Base-by-base conservation (phyloP, 92 coral and sea anemone genomes). In the Isaurus tuberculatus region DNA sequence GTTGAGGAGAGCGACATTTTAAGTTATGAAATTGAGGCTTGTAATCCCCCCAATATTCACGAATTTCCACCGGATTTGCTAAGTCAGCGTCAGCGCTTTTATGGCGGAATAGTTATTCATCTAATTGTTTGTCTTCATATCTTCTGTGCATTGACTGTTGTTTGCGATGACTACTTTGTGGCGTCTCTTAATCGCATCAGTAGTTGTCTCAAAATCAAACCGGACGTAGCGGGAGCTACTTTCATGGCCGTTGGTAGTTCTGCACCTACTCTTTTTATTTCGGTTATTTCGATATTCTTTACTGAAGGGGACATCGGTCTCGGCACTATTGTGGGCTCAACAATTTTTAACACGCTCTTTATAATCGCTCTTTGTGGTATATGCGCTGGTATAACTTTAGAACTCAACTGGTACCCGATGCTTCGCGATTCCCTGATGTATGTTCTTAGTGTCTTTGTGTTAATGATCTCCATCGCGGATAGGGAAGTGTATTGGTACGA, bases 171-270 rank as follows among this genome's bases (percentile, higher is more conserved):
- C 60, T 97, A 94, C 67, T 97, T 97, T 88, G 98, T 94, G 55
- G 95, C 99, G 75, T 92, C 99, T 10, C 88, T 97, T 60, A 97
- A 90, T 57, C 94, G 93, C 57, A 94, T 97, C 42, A 94, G 98
- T 33, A 89, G 70, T 31, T 94, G 99, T 60, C 84, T 97, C 75
- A 86, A 90, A 17, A 89, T 97, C 7, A 93, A 94, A 28, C 99
- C 99, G 20, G 99, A 97, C 72, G 99, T 97, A 23, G 99, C 99
- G 0, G 99, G 99, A 9, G 99, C 99, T 14, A 97, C 99, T 0
- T 97, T 97, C 55, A 97, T 97, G 99, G 99, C 99, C 6, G 98
- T 95, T 73, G 99, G 99, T n/a, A 97, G 99, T 53, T 97, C 99
- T 13, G 98, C 98, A 7, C 99, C 99, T 1, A 97, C 99, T 29